Conservation (phyloP, 2,113 vertebrate species). For the Pseudopodoces humilis region DNA sequence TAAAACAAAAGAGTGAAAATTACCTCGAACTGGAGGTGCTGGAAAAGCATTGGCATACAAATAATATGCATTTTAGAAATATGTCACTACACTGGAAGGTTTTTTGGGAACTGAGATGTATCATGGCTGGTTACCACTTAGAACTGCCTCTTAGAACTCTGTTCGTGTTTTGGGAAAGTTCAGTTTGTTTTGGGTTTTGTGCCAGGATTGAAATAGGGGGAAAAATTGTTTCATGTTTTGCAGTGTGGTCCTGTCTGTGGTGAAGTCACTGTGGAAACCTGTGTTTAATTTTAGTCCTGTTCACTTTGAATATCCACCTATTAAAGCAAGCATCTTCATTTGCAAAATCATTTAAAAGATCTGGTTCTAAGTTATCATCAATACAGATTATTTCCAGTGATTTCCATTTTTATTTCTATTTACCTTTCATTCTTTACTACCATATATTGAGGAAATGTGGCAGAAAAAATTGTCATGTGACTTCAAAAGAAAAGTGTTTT, state of each 20-base stretch:
- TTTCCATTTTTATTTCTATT: background rate
- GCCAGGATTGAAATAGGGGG: constrained; percentile 3
- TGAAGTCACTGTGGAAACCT: background rate
- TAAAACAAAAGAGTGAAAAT: background rate
- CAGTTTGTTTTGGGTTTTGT: background rate
- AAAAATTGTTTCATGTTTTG: constrained; percentile 13
- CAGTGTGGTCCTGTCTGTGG: background rate
- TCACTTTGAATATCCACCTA: background rate
- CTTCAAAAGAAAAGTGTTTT: background rate
- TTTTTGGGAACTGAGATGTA: background rate
- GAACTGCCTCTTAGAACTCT: background rate
- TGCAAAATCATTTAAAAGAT: background rate
- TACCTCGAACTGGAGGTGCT: background rate
- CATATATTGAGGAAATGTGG: background rate
- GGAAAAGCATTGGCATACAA: background rate
- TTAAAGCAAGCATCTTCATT: background rate
- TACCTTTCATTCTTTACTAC: background rate
- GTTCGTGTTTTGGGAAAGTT: background rate
- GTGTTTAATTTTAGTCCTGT: background rate
- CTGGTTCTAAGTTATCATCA: background rate
- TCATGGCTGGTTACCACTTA: background rate
- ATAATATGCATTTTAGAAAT: background rate
- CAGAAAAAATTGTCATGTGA: background rate
- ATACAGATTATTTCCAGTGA: background rate
- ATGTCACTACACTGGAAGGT: background rate